A percentile compares a stretch with the other conserved stretches of the same genome.
These are phyloP conservation scores for Anguilla rostrata DNA, from an alignment of 2,113 vertebrate species.

Conservation along the genomic window DNA sequence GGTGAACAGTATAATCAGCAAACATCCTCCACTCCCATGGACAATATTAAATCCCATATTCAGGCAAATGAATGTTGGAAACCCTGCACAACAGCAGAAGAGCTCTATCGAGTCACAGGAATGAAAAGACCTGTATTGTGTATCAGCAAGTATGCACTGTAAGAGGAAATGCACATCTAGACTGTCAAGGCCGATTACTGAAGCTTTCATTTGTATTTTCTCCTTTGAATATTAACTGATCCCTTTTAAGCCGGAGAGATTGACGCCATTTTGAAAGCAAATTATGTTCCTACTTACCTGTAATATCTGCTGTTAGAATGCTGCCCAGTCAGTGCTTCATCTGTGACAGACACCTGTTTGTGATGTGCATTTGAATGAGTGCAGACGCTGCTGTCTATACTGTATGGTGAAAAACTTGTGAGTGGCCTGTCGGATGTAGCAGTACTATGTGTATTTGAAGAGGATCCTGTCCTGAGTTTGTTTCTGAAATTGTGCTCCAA, in stretches of 20 bases:
- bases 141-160: conserved; percentile 48
- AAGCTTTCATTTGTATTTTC: conserved; percentile 53
- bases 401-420: no score
- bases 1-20: no score
- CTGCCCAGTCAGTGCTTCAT: not conserved
- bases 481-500: no score
- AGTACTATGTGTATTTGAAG: no score
- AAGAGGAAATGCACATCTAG: conserved; percentile 52
- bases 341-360: not conserved
- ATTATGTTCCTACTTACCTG: not conserved
- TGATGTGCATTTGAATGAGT: no score
- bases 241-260: conserved; percentile 26
- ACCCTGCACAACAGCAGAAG: no score
- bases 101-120: conserved; percentile 32
- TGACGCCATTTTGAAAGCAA: not conserved
- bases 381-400: no score
- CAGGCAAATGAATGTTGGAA: no score
- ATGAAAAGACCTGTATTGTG: conserved; percentile 60
- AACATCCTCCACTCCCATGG: no score
- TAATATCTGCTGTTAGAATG: not conserved
- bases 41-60: no score
- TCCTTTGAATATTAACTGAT: conserved; percentile 46
- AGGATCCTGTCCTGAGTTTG: no score
- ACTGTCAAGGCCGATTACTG: conserved; percentile 63
- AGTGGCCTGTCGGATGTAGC: no score